These are phyloP conservation scores for Genyomyrus donnyi DNA, from an alignment of 2,113 vertebrate genomes.

Conservation along the genomic window DNA sequence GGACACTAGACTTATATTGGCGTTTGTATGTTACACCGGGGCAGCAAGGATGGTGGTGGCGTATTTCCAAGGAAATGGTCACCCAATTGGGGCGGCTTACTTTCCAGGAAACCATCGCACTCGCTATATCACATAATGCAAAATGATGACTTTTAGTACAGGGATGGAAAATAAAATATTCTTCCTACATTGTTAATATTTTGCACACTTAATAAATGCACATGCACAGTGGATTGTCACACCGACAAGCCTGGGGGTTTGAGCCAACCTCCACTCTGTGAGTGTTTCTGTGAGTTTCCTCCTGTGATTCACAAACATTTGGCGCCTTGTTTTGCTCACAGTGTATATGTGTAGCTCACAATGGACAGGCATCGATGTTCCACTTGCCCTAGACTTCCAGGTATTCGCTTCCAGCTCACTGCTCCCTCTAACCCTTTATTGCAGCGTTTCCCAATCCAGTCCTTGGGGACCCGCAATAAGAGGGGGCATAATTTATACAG, in stretches of 20 bases:
- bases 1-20: not conserved
- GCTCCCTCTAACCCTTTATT: not conserved
- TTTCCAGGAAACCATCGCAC: not conserved
- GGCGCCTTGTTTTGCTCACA: not conserved
- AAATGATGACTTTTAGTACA: not conserved
- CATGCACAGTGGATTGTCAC: not conserved
- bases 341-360: not conserved
- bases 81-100: not conserved
- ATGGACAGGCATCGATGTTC: not conserved
- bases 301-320: not conserved
- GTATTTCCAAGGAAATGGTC: not conserved
- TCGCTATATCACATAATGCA: not conserved
- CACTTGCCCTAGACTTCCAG: not conserved
- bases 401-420: not conserved
- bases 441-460: too few species aligned
- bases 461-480: not conserved
- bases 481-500: not conserved
- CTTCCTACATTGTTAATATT: not conserved
- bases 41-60: not conserved
- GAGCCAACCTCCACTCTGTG: not conserved
- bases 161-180: not conserved
- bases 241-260: not conserved
- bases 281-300: not conserved
- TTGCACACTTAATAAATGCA: not conserved
- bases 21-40: not conserved